Percentiles rank a stretch among this genome's conserved stretches.
Evolutionary conservation across 2,113 vertebrate genomes (phyloP).

Genomic region (Gulo gulo): DNA sequence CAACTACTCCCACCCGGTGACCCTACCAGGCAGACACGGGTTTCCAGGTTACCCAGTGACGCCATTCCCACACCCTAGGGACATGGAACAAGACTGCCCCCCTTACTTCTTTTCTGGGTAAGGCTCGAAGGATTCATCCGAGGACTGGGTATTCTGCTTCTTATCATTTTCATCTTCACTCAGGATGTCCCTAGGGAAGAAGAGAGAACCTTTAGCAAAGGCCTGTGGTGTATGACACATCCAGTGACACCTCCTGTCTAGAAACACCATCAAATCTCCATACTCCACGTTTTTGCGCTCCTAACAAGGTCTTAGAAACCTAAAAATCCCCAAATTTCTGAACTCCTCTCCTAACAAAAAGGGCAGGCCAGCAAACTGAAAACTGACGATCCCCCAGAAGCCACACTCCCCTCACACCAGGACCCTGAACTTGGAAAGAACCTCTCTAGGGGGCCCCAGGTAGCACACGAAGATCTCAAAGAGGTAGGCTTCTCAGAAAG

Average conservation of each 20-base stretch:
- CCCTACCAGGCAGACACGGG: fast-evolving
- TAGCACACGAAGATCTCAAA: background rate
- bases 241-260: background rate
- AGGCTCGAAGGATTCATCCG: conserved; percentile 89
- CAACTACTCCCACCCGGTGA: background rate
- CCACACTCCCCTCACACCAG: background rate
- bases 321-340: background rate
- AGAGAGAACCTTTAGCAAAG: conserved; percentile 26
- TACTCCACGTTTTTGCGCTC: background rate
- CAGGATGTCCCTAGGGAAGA: conserved; percentile 84
- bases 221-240: background rate
- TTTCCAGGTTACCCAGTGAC: background rate
- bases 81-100: background rate
- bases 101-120: conserved; percentile 88
- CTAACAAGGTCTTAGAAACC: background rate
- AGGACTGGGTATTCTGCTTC: conserved; percentile 81
- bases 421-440: background rate
- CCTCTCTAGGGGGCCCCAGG: background rate
- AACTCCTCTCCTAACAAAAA: background rate
- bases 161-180: conserved; percentile 88
- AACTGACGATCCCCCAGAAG: background rate
- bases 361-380: background rate
- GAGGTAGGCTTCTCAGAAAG: background rate
- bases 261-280: background rate
- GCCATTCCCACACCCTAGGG: fast-evolving